Percentiles rank a stretch among this genome's conserved stretches.
phyloP scores from a whole-genome alignment of 2,113 vertebrate species.

The Archocentrus centrarchus region DNA sequence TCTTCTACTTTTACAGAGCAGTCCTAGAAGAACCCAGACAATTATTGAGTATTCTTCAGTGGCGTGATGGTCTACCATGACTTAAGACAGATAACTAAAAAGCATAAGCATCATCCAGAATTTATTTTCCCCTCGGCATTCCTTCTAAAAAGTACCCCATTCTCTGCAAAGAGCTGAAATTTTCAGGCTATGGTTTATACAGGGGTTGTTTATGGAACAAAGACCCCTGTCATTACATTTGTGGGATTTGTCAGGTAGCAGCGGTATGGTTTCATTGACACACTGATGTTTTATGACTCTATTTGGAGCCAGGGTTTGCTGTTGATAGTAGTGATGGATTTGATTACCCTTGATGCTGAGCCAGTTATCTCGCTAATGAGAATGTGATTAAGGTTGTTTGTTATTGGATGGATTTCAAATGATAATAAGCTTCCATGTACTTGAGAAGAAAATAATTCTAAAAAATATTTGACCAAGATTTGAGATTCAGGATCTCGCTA shows the following conservation, averaged over 20 bases:
- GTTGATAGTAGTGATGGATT: constrained; percentile 5
- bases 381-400: constrained; percentile 1
- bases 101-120: background rate
- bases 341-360: constrained; percentile 9
- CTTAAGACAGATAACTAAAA: constrained; percentile 14
- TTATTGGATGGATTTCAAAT: background rate
- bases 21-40: constrained; percentile 34
- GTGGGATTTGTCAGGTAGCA: background rate
- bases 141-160: background rate
- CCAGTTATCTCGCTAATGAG: background rate
- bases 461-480: background rate
- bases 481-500: background rate
- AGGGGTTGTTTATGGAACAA: background rate
- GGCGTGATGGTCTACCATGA: constrained; percentile 41
- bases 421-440: background rate
- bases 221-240: background rate
- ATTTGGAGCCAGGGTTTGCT: constrained; percentile 9
- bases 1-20: constrained; percentile 15
- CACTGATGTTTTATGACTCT: background rate
- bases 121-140: background rate
- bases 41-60: constrained; percentile 38
- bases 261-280: background rate
- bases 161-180: background rate
- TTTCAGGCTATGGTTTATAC: constrained; percentile 1
- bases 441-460: background rate